A percentile compares a stretch with the other conserved stretches of the same genome.
These are phyloP conservation scores for Heteronetta atricapilla DNA, from an alignment of 2,113 vertebrate species.

Conservation along the genomic window DNA sequence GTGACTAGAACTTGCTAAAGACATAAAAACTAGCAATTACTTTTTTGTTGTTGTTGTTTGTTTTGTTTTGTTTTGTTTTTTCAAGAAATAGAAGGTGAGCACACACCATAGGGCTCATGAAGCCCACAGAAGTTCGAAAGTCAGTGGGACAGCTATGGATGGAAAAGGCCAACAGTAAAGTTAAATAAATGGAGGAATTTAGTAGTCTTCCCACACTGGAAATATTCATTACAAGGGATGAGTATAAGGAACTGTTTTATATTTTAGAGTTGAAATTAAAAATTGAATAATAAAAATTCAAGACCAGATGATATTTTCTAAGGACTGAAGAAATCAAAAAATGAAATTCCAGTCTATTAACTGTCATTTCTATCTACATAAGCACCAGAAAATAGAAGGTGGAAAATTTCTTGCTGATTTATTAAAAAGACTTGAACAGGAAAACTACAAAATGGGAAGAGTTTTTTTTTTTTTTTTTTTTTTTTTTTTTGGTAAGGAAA, in stretches of 20 bases:
- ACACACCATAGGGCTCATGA: background rate
- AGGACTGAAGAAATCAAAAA: background rate
- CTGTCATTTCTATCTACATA: background rate
- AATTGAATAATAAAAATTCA: slow-evolving; percentile 49
- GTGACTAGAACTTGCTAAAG: background rate
- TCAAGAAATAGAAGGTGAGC: background rate
- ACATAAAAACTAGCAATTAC: background rate
- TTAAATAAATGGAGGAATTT: slow-evolving; percentile 36
- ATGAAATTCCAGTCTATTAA: slow-evolving; percentile 21
- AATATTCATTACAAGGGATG: slow-evolving; percentile 39
- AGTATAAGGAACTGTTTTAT: slow-evolving; percentile 21
- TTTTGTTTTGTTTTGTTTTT: no score
- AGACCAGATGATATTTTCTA: slow-evolving; percentile 53
- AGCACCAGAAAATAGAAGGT: background rate
- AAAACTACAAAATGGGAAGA: background rate
- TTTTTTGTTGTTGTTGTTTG: no score
- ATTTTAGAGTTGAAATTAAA: slow-evolving; percentile 58
- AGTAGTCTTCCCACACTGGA: background rate
- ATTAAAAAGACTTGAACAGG: background rate
- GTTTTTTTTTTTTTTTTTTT: background rate
- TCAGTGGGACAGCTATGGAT: background rate
- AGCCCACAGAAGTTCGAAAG: slow-evolving; percentile 1
- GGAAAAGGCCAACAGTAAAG: slow-evolving; percentile 6
- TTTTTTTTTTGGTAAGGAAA: background rate
- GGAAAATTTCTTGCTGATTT: slow-evolving; percentile 1